Conservation (phyloP, 1,140 invertebrate species). For the Helicoverpa zea region DNA sequence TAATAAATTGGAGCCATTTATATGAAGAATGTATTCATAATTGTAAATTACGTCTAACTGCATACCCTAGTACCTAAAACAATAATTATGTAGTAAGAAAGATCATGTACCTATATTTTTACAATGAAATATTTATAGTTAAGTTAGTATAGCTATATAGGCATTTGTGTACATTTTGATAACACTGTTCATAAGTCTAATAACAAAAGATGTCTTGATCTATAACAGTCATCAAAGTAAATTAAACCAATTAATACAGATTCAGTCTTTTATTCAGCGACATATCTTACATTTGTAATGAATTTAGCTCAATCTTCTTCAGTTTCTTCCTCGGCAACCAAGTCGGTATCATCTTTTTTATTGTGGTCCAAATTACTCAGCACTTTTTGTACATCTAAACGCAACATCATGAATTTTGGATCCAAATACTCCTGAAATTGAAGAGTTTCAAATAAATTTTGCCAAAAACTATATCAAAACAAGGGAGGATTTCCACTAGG, state of each 20-base stretch:
- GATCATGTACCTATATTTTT: conserved; percentile 81
- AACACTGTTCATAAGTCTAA: conserved; percentile 69
- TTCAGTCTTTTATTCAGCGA: conserved; percentile 76
- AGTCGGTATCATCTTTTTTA: conserved; percentile 59
- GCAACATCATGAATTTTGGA: conserved; percentile 83
- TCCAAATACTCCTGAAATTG: conserved; percentile 80
- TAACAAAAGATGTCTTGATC: conserved; percentile 59
- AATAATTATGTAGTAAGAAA: conserved; percentile 64
- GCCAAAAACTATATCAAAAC: neutral
- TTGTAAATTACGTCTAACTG: conserved; percentile 58
- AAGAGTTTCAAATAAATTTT: neutral
- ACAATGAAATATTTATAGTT: conserved; percentile 78
- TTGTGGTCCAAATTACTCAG: conserved; percentile 75
- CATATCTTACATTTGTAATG: conserved; percentile 23
- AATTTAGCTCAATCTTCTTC: conserved; percentile 30
- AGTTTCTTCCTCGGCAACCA: conserved; percentile 55
- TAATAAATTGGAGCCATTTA: conserved; percentile 46
- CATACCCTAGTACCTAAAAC: conserved; percentile 67
- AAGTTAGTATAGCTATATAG: conserved; percentile 67
- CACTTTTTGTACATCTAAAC: conserved; percentile 80
- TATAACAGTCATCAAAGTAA: conserved; percentile 72
- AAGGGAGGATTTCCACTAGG: neutral
- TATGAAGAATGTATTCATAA: conserved; percentile 53
- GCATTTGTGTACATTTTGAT: conserved; percentile 84
- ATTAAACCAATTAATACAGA: conserved; percentile 73